Evolutionary conservation across 1,140 invertebrate species (phyloP), one percentile per base, ranked within the genome.

Genomic region (Drosophila grimshawi): DNA sequence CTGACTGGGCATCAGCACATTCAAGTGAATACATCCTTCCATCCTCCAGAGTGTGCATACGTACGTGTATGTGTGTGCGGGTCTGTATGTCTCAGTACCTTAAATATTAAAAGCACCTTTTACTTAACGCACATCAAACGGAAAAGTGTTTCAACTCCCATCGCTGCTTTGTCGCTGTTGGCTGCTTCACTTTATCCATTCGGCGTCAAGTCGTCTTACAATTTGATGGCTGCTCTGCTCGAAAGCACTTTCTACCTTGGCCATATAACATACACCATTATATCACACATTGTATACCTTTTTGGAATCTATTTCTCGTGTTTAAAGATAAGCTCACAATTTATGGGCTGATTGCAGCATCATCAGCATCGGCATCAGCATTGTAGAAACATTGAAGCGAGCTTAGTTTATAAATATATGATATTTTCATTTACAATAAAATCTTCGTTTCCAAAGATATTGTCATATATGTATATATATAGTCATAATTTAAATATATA

Each of bases 91-190:
- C 43, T 39, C 32, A 29, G 49, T 4, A 4, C 30, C 53, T 68
- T 56, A 79, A 73, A 77, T 79, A 79, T 77, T 79, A 73, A 79
- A 64, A 79, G 68, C 68, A 63, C 48, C 74, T 79, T 77, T 79
- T 77, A 73, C 64, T 77, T 77, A 77, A 59, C 52, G 48, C 77
- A 64, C 79, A 78, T 86, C 79, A 86, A 78, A 55, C 64, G 82
- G 62, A 72, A 82, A 68, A 63, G 43, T 55, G 59, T 51, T 71
- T 65, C 32, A 41, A 67, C 64, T 74, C 56, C 52, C 56, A 59
- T 53, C 63, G 35, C 56, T 32, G 35, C 37, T 19, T 35, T 11
- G 5, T 37, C n/a, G 46, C 30, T 5, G 39, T 41, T 41, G 11
- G 41, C 45, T 56, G 41, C 62, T 45, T 48, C 37, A 30, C 46